Base-by-base conservation (phyloP, 2,888 invertebrate genomes). In the Drosophila dives region DNA sequence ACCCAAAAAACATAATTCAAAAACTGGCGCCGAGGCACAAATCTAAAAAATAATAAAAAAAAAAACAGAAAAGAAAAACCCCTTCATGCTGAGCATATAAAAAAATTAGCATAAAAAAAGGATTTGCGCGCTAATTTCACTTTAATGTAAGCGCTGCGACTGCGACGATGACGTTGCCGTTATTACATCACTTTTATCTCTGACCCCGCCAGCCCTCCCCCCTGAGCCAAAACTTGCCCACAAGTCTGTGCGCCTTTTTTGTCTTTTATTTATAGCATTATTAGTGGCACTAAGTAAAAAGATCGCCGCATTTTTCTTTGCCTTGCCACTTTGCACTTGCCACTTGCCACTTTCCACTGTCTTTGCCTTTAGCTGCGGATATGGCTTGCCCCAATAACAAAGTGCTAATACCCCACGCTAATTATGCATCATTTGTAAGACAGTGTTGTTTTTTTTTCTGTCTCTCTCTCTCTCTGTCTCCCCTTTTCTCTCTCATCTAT, bases 381-480 rank as follows among this genome's bases (percentile, higher is more conserved):
- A 55, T 62, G 64, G 67, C 71, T 80, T 67, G 87, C 67, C 77
- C 77, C 87, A 85, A 88, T 86, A 83, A 84, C 88, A 83, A 85
- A 83, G 89, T 90, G 90, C 89, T 89, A 89, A 89, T 89, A 83
- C 83, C 86, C 85, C 71, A 65, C 75, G 89, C 89, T 89, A 89
- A 89, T 89, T 89, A 89, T 83, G 80, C 82, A 85, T 84, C 90
- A 90, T 89, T 89, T 89, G 88, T 90, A 80, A 82, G 75, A 71
- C 65, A 45, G 42, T 53, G 65, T 62, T 69, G 54, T 75, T 75
- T 54, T 75, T 38, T 17, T 23, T 34, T 59, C 53, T n/a, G n/a
- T n/a, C 15, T 64, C 29, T 20, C 29, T 45, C 45, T 50, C 12
- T 6, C 17, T 48, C 11, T 33, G 12, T 56, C 23, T 33, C 29